phyloP scores from a whole-genome alignment of 2,113 vertebrate species.

The Rhadina sibilatrix region DNA sequence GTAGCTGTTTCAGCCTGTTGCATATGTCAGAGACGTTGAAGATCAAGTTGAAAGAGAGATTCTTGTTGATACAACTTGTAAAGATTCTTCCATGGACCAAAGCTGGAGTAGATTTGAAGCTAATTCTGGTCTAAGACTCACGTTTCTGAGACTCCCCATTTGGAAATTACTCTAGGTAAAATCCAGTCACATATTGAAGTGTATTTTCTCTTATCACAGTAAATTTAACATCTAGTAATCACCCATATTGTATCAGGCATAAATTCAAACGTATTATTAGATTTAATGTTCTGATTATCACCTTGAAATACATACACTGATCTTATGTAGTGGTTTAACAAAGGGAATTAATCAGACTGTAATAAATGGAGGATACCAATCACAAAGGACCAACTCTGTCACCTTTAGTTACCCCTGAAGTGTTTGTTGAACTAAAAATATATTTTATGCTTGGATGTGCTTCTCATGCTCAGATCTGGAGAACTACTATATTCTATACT shows the following conservation, averaged over 20 bases:
- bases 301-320: not conserved
- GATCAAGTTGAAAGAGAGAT: not conserved
- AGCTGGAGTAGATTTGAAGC: not conserved
- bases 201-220: not conserved
- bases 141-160: not conserved
- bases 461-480: not conserved
- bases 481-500: not conserved
- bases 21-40: not conserved
- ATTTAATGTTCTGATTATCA: not conserved
- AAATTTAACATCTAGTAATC: not conserved
- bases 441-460: not conserved
- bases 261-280: not conserved
- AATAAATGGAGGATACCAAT: not conserved
- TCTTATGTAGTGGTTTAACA: not conserved
- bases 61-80: not conserved
- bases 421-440: not conserved
- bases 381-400: not conserved
- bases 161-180: not conserved
- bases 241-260: not conserved
- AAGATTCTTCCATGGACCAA: not conserved
- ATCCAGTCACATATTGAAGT: not conserved
- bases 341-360: not conserved
- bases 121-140: not conserved
- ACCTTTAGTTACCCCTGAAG: not conserved
- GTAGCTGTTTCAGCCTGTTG: not conserved